Conservation (phyloP, 1,140 invertebrate genomes). For the Propsilocerus akamusi region DNA sequence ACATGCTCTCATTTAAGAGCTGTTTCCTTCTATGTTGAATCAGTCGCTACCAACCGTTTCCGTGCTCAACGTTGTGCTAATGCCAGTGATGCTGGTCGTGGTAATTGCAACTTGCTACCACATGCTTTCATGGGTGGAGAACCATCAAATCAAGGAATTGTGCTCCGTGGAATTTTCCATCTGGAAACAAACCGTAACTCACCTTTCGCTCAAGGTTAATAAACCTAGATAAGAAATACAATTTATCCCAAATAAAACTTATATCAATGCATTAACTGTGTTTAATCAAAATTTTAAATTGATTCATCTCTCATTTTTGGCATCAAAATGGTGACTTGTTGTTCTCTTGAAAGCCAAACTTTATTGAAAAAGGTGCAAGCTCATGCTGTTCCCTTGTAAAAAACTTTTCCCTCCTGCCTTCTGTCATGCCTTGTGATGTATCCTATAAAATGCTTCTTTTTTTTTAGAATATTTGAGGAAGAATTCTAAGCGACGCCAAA, state of each 20-base stretch:
- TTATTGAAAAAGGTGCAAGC: too few species aligned
- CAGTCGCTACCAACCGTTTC: constrained; percentile 9
- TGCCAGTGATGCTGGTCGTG: not conserved
- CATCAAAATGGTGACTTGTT: too few species aligned
- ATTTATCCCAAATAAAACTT: too few species aligned
- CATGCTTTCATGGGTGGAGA: not conserved
- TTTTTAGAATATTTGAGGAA: too few species aligned
- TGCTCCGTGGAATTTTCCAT: not conserved
- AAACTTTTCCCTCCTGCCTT: not conserved
- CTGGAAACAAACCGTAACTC: not conserved
- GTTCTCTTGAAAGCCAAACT: too few species aligned
- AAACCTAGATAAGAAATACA: too few species aligned
- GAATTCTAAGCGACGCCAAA: not conserved
- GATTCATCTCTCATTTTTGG: too few species aligned
- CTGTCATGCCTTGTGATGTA: too few species aligned
- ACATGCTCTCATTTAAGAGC: constrained; percentile 33
- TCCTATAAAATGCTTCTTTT: not conserved
- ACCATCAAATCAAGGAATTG: not conserved
- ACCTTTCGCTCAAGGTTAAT: not conserved
- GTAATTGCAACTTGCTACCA: not conserved
- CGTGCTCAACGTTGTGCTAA: not conserved
- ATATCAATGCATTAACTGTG: too few species aligned
- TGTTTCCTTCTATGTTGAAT: constrained; percentile 37
- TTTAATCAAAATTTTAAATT: too few species aligned
- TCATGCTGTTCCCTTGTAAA: too few species aligned